Conservation (phyloP, 2,888 invertebrate species). For the Andrena haemorrhoa region DNA sequence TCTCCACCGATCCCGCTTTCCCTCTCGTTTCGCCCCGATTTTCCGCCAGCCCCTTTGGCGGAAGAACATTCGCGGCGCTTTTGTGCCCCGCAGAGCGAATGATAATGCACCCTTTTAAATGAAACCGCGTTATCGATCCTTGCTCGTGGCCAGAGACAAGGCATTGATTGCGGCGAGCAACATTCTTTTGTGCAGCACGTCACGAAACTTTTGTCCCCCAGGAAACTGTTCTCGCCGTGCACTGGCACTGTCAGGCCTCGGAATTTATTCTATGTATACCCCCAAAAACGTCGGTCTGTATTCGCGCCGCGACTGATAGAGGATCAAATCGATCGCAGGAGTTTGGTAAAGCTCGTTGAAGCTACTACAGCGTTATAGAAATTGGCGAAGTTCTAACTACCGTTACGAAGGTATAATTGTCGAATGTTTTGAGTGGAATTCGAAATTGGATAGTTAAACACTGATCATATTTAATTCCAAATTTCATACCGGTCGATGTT, state of each 20-base stretch:
- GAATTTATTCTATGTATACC: conserved; percentile 22
- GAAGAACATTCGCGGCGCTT: conserved; percentile 10
- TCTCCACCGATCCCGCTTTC: conserved; percentile 32
- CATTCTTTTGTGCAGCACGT: conserved; percentile 45
- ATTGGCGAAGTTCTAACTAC: not conserved
- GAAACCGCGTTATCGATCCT: conserved; percentile 48
- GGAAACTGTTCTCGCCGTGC: conserved; percentile 4
- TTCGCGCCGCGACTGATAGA: not conserved
- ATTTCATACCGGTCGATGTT: not conserved
- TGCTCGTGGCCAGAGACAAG: conserved; percentile 7
- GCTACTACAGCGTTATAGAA: not conserved
- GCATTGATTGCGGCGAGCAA: conserved; percentile 40
- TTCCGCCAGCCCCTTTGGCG: not conserved
- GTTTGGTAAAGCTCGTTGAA: not conserved
- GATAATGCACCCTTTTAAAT: conserved; percentile 49
- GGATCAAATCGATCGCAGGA: not conserved
- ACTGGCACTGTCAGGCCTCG: not conserved
- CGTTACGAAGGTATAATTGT: not conserved
- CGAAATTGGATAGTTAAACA: no score
- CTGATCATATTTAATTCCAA: no score
- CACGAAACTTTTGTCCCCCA: conserved; percentile 31
- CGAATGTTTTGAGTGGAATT: not conserved
- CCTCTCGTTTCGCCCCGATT: conserved; percentile 37
- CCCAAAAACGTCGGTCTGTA: not conserved
- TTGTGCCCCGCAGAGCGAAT: conserved; percentile 13